Evolutionary conservation across 2,113 vertebrate genomes (phyloP).

Genomic region (Oryzias javanicus): DNA sequence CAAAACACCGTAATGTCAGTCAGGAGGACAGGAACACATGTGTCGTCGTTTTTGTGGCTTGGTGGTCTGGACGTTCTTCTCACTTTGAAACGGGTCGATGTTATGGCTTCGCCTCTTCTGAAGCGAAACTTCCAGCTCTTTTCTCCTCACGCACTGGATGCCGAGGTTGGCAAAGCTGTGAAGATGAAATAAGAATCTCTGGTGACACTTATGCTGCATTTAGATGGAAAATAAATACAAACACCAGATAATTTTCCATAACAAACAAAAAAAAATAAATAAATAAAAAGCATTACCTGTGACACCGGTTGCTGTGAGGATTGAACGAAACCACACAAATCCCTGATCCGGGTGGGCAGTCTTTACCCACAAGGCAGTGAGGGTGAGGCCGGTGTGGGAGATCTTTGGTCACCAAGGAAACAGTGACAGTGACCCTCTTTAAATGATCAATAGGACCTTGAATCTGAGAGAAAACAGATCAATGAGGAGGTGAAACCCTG

Average conservation of each 20-base stretch:
- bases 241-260: neutral
- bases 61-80: conserved; percentile 23
- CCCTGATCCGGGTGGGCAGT: conserved; percentile 78
- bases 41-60: neutral
- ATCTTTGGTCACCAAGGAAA: conserved; percentile 91
- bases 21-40: neutral
- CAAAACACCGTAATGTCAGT: neutral
- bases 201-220: too few species aligned
- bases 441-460: conserved; percentile 73
- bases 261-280: too few species aligned
- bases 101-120: conserved; percentile 84
- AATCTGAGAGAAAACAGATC: conserved; percentile 57
- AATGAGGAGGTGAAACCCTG: neutral
- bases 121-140: conserved; percentile 86
- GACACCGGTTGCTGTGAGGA: conserved; percentile 78
- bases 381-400: conserved; percentile 89
- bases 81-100: conserved; percentile 91
- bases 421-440: conserved; percentile 81
- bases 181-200: neutral
- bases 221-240: neutral
- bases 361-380: conserved; percentile 93
- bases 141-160: conserved; percentile 92
- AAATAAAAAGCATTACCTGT: conserved; percentile 79
- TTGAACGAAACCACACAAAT: conserved; percentile 83
- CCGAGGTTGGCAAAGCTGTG: conserved; percentile 89